Conservation (phyloP, 2,888 invertebrate species). For the Heliconius hortense region DNA sequence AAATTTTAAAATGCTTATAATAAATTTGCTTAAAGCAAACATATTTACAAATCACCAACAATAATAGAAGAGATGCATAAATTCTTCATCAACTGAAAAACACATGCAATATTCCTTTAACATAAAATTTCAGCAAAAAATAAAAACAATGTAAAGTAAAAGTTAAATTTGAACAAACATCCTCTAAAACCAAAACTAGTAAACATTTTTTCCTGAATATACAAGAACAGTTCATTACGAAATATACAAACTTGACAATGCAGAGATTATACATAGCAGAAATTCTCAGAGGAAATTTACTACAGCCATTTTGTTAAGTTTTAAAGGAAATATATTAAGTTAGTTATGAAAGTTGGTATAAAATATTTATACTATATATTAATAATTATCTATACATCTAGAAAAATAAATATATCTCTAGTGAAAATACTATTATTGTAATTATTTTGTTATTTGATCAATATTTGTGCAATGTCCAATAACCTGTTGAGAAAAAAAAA, state of each 20-base stretch:
- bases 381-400: neutral
- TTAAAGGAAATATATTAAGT: neutral
- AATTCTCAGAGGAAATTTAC: neutral
- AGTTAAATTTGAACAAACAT: neutral
- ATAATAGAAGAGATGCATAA: neutral
- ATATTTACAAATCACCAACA: neutral
- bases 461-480: neutral
- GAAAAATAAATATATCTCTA: neutral
- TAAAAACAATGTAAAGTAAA: neutral
- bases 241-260: neutral
- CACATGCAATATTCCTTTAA: neutral
- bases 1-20: slow-evolving; percentile 36
- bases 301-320: neutral
- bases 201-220: neutral
- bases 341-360: neutral
- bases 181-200: neutral
- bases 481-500: slow-evolving; percentile 11
- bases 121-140: neutral
- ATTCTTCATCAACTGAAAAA: neutral
- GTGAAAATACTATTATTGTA: neutral
- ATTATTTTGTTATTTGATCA: neutral
- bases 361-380: neutral
- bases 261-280: neutral
- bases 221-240: neutral
- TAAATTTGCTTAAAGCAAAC: neutral